Percentiles rank a stretch among this genome's conserved stretches.
These are phyloP conservation scores for Himalopsyche phryganea DNA, from an alignment of 1,140 invertebrate species.

Conservation along the genomic window DNA sequence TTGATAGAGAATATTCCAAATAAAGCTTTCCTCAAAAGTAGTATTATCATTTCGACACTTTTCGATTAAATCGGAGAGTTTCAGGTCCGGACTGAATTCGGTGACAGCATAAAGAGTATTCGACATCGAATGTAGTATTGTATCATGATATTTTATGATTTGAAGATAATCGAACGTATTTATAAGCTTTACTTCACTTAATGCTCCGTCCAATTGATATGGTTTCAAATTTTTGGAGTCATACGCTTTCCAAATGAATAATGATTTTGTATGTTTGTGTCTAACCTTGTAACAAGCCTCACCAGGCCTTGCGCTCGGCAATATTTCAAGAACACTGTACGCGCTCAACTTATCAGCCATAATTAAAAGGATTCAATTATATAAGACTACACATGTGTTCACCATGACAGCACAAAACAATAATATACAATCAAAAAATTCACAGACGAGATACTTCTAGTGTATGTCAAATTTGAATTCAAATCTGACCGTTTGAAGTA, in stretches of 20 bases:
- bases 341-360: constrained; percentile 19
- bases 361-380: no score
- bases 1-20: constrained; percentile 46
- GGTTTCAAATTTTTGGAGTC: constrained; percentile 10
- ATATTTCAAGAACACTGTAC: constrained; percentile 17
- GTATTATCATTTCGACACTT: constrained; percentile 14
- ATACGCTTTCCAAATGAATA: constrained; percentile 22
- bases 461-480: no score
- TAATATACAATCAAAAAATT: no score
- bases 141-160: constrained; percentile 14
- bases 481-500: no score
- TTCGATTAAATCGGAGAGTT: constrained; percentile 9
- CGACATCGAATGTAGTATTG: constrained; percentile 12
- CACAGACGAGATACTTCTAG: no score
- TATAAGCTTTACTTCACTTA: constrained; percentile 10
- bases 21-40: constrained; percentile 43
- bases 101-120: constrained; percentile 22
- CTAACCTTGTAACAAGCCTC: constrained; percentile 20
- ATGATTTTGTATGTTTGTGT: constrained; percentile 14
- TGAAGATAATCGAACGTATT: constrained; percentile 1
- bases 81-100: constrained; percentile 11
- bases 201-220: constrained; percentile 10
- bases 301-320: constrained; percentile 9
- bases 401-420: no score
- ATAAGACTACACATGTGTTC: no score